Evolutionary conservation across 2,888 invertebrate species (phyloP), one percentile per base, ranked within the genome.

Genomic region (Patella depressa): DNA sequence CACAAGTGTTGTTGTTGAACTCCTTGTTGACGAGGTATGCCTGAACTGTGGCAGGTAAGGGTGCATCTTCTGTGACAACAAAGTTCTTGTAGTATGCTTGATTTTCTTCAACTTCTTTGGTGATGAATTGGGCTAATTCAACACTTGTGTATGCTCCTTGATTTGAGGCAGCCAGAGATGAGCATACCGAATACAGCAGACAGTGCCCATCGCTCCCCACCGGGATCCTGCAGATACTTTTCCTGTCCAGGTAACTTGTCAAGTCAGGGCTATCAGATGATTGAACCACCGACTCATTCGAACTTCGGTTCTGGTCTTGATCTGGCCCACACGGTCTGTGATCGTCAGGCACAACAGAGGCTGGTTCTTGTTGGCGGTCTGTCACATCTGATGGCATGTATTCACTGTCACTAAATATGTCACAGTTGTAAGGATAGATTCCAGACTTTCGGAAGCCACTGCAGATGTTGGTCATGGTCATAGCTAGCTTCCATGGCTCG

Each of bases 391-490:
- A 53, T 19, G 74, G 78, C 29, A 69, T 53, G 65, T 78, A 81
- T 19, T 81, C 78, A 15, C 53, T n/a, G 45, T 80, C 76, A 53
- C 71, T 73, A 59, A 81, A 80, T n/a, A 81, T 57, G 53, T 73
- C 69, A n/a, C 19, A 55, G 70, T 82, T 78, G 53, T 76, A 79
- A 24, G 80, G 82, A 54, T 69, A 76, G 54, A 80, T 80, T 9
- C 80, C 79, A 78, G 78, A 72, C 29, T 71, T 72, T 55, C 54
- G 29, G 69, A 80, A 80, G 34, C 80, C 80, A 70, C 53, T 78
- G 19, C 57, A 70, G 24, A 80, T 79, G 73, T 80, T 80, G n/a
- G 70, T 19, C 71, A 72, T 71, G 29, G 54, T 74, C 59, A 76
- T 71, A 69, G 80, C 69, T 19, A 34, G 57, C 15, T 59, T 72